Base-by-base conservation (phyloP, 2,888 invertebrate genomes). In the Chouioia cunea region DNA sequence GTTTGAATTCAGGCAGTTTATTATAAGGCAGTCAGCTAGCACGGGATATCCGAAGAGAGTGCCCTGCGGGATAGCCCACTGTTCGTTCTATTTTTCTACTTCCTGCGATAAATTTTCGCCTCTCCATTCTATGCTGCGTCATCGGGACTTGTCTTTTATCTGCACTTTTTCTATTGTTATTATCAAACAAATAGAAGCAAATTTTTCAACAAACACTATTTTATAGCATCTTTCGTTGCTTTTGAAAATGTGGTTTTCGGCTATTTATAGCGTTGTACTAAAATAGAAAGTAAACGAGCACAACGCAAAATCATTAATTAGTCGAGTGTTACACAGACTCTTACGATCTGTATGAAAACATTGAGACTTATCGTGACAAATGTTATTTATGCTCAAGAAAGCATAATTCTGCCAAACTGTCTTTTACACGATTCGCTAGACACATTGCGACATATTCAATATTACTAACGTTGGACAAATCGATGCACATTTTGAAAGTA, bases 71-170 rank as follows among this genome's bases (percentile, higher is more conserved):
- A 4, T 27, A 1, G 50, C 53, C 36, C 36, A 12, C 59, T 43
- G 53, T 27, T 20, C 52, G 23, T 46, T 59, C 66, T 44, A 47
- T 43, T 62, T 62, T 36, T 48, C 59, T 18, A n/a, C 20, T 56
- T 47, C 62, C 56, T 44, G 60, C 43, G 56, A 68, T 68, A 68
- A 68, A 68, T 68, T 62, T 68, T 62, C 62, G n/a, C 14, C 68
- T 59, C 48, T 67, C 60, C 47, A 20, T 54, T 54, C 36, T 47
- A 15, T n/a, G 12, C 52, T 36, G 36, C 16, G 36, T 16, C 27
- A 48, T 14, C 27, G 16, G 22, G 65, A 57, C 50, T 65, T 65
- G 6, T 48, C 57, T 65, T 56, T 50, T 22, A 43, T 22, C 10
- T 50, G 23, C 8, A 27, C 23, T 22, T 16, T 44, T 44, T n/a